Base-by-base conservation (phyloP, 2,797 vertebrate species). In the Danio tinwini region DNA sequence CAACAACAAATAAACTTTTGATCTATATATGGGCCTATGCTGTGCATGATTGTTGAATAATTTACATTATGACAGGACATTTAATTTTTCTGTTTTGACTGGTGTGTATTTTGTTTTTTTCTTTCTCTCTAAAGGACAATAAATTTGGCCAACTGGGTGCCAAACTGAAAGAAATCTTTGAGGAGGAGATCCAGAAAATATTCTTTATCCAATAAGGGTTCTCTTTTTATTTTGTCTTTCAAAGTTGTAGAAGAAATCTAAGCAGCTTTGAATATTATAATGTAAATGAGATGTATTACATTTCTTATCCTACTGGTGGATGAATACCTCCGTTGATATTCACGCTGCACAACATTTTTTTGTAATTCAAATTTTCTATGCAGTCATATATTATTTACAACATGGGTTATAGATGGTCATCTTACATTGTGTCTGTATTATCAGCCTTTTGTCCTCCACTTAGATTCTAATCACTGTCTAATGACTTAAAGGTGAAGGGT, bases 81-180 rank as follows among this genome's bases (percentile, higher is more conserved):
- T 85, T 74, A 78, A n/a, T 81, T 21, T 42, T 47, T 53, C 72
- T 39, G 16, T 0, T 11, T 55, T 69, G 12, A 8, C 2, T 42
- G 10, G 63, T 47, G 17, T 50, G 7, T 78, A 16, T 77, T 0
- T 82, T 11, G 14, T 52, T 67, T n/a, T 83, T 29, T 16, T 53
- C 10, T 86, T 69, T 83, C 84, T 17, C 37, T 21, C 7, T 70
- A 9, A 88, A 94, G 93, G 71, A 67, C 1, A 88, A 90, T 52
- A 13, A 86, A 42, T 72, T 84, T 44, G 63, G 67, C 3, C 5
- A 8, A 4, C 40, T 37, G 12, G 87, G 88, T 0, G 7, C 65
- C 65, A 77, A 5, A 29, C 83, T 94, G 50, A 85, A 82, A 29
- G n/a, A 86, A 47, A 58, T 88, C 14, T 93, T 93, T 85, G 81